Percentiles rank a stretch among this genome's conserved stretches.
phyloP scores from a whole-genome alignment of 2,888 invertebrate genomes.

The Tenthredo notha region DNA sequence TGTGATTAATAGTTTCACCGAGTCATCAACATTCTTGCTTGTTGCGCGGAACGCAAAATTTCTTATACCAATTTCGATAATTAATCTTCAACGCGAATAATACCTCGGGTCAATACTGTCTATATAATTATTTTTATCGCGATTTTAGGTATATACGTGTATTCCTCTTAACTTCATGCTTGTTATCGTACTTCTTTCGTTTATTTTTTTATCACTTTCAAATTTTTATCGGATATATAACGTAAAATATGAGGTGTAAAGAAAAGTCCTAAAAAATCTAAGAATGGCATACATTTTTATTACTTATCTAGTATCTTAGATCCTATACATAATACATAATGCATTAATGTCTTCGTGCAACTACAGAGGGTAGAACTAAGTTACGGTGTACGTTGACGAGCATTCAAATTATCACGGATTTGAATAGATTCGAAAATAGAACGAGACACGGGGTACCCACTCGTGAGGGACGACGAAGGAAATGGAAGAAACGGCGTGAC shows the following conservation, averaged over 20 bases:
- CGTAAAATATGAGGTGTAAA: background rate
- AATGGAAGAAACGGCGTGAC: slow-evolving; percentile 64
- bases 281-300: background rate
- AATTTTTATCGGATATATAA: background rate
- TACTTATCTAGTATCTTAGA: background rate
- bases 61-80: slow-evolving; percentile 34
- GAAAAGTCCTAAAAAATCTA: background rate
- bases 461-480: slow-evolving; percentile 57
- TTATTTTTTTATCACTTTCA: slow-evolving; percentile 5
- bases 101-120: background rate
- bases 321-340: background rate
- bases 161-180: background rate
- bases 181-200: slow-evolving; percentile 4
- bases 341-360: slow-evolving; percentile 1
- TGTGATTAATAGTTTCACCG: slow-evolving; percentile 38
- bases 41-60: slow-evolving; percentile 13
- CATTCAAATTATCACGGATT: slow-evolving; percentile 50
- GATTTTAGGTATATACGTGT: background rate
- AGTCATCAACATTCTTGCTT: slow-evolving; percentile 45
- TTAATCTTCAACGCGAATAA: slow-evolving; percentile 27
- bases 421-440: slow-evolving; percentile 51
- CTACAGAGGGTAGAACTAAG: slow-evolving; percentile 12
- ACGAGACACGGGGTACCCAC: slow-evolving; percentile 25
- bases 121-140: background rate
- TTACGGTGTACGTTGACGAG: slow-evolving; percentile 44